Evolutionary conservation across 2,113 vertebrate species (phyloP), one percentile per base, ranked within the genome.

Genomic region (Anguilla japonica): DNA sequence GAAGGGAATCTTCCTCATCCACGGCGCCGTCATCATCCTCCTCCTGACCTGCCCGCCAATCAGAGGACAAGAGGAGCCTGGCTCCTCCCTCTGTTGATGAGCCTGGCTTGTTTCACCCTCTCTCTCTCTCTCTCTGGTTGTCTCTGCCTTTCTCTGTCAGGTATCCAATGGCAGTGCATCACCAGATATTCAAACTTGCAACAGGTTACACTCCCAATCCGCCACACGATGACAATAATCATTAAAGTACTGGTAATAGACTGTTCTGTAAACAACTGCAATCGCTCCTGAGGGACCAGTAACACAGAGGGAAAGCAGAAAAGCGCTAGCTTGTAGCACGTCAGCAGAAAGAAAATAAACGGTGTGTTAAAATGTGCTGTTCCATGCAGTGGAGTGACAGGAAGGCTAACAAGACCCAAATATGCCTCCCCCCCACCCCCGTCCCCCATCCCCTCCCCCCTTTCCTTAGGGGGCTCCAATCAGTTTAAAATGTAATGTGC

Each of bases 381-480:
- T 71, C 22, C 4, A 18, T 20, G 60, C 60, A 63, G 60, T 63
- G 60, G 60, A 15, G 18, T 20, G 63, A 71, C 63, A 71, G 63
- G 63, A 71, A n/a, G 63, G 2, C 20, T 0, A 71, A 71, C 5
- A 20, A 71, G 63, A 8, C 63, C 60, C 20, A 22, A 63, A 63
- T 63, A 63, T 63, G 43, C 43, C 43, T 8, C 43, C 43, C 43
- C 43, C 43, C 43, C 43, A 4, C 43, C 43, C 43, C 4, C 43
- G 8, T 34, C 34, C 34, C 43, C 4, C 43, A 3, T 34, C 34
- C 34, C 34, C 34, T 34, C 34, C 26, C 22, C 20, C 0, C 63
- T 20, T 71, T 20, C 22, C 88, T 92, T 87, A 89, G 91, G 89
- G 87, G 90, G 89, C 88, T 90, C 89, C 90, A 92, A 88, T 90